phyloP scores from a whole-genome alignment of 2,888 invertebrate species.

The Leptopilina drosophilae region DNA sequence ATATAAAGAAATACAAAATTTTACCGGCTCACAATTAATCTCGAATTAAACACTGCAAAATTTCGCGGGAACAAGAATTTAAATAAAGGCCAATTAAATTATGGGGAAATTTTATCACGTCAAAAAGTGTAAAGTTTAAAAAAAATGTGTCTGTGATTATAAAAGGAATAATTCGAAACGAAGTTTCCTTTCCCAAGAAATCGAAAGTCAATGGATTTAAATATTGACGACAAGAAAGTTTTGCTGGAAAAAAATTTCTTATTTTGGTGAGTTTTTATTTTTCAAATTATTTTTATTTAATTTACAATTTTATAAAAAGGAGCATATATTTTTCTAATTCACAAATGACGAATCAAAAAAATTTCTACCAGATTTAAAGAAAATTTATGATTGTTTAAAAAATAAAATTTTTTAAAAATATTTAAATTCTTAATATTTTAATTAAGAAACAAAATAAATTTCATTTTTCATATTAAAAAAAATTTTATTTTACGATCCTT shows the following conservation, averaged over 20 bases:
- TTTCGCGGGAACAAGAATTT: background rate
- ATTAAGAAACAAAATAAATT: no score
- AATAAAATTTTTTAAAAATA: no score
- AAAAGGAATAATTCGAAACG: background rate
- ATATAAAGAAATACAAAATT: constrained; percentile 23
- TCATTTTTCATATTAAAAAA: no score
- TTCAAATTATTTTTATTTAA: no score
- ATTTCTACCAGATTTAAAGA: no score
- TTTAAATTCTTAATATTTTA: no score
- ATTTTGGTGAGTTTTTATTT: no score
- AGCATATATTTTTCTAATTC: no score
- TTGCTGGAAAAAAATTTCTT: background rate
- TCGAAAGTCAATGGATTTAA: background rate
- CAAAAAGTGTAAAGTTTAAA: background rate
- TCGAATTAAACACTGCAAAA: background rate
- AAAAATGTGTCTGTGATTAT: background rate
- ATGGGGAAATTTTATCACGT: background rate
- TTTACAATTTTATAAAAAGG: no score
- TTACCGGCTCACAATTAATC: background rate
- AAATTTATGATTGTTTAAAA: no score
- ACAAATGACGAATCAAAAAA: no score
- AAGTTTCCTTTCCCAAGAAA: background rate
- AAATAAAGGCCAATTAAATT: background rate
- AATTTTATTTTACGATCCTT: no score
- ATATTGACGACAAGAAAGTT: background rate